Evolutionary conservation across 2,797 vertebrate species (phyloP), one percentile per base, ranked within the genome.

Genomic region (Nyctalus aviator): DNA sequence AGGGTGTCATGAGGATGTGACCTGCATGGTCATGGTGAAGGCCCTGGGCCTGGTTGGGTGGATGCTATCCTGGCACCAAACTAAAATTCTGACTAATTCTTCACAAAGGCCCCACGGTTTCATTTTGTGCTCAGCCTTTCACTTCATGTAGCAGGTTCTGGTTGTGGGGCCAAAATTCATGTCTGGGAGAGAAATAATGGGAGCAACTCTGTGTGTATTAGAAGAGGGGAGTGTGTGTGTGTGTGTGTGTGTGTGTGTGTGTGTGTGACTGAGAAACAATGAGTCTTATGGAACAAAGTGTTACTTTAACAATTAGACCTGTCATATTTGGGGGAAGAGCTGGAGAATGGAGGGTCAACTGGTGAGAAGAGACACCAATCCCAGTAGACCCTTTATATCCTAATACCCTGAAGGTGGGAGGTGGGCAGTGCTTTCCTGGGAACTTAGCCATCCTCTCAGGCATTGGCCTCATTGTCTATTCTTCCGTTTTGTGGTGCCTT

Each of bases 271-370:
- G 2, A 77, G 32, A 21, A 46, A 37, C 25, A 8, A 41, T 10
- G 41, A 3, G 37, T 35, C 9, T 13, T 41, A 14, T 35, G 17
- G 78, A 15, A 4, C 46, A 14, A 48, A 48, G 41, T 3, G 2
- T 46, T 18, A 3, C 11, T 46, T 69, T 13, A 35, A 55, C n/a
- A 41, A 41, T 6, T 3, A 21, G 27, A 72, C 32, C 35, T 15
- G 0, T 10, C 0, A 0, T n/a, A 9, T 12, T 10, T 17, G 5
- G 53, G 21, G 5, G 77, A 57, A 14, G 30, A 53, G 17, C 72
- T 71, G 72, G 53, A 7, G 44, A 21, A 5, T 4, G 62, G 27
- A 59, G 18, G 13, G 2, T 11, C 23, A 9, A 5, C 5, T 18
- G 6, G 30, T 50, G 7, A 17, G 12, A 87, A 30, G 55, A 72